A percentile compares a stretch with the other conserved stretches of the same genome.
phyloP scores from a whole-genome alignment of 2,888 invertebrate species.

The Pollenia angustigena region DNA sequence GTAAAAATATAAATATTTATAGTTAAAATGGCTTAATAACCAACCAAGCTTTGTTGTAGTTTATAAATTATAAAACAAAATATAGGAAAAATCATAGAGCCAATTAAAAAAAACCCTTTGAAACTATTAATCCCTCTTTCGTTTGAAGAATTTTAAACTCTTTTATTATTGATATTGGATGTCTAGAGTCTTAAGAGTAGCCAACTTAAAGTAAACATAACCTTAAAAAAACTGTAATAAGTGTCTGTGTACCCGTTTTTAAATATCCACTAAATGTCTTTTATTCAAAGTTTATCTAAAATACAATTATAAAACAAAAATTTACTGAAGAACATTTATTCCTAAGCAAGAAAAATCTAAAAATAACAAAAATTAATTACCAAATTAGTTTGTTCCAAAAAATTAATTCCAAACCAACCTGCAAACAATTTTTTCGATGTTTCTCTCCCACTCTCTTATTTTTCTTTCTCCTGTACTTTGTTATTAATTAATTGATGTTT shows the following conservation, averaged over 20 bases:
- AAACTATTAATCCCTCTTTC: background rate
- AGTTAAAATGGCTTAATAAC: background rate
- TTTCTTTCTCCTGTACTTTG: background rate
- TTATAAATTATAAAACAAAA: constrained; percentile 21
- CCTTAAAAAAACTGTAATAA: background rate
- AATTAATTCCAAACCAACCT: constrained; percentile 3
- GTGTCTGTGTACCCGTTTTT: constrained; percentile 13
- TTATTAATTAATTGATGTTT: constrained; percentile 35
- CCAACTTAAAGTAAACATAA: constrained; percentile 1
- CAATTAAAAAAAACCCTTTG: background rate
- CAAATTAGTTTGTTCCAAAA: background rate
- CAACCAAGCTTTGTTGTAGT: constrained; percentile 16
- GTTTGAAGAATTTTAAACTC: background rate
- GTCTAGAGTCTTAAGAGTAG: constrained; percentile 17
- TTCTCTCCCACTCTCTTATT: background rate
- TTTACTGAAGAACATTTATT: background rate
- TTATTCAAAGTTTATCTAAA: constrained; percentile 11
- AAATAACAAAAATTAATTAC: background rate
- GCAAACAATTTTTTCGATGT: background rate
- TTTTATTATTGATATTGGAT: constrained; percentile 24
- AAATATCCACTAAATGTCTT: constrained; percentile 30
- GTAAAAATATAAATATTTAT: constrained; percentile 20
- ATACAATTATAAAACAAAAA: background rate
- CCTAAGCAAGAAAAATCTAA: constrained; percentile 1
- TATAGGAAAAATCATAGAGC: constrained; percentile 5